These are phyloP conservation scores for Setipinna tenuifilis DNA, from an alignment of 2,797 vertebrate genomes.

Conservation along the genomic window DNA sequence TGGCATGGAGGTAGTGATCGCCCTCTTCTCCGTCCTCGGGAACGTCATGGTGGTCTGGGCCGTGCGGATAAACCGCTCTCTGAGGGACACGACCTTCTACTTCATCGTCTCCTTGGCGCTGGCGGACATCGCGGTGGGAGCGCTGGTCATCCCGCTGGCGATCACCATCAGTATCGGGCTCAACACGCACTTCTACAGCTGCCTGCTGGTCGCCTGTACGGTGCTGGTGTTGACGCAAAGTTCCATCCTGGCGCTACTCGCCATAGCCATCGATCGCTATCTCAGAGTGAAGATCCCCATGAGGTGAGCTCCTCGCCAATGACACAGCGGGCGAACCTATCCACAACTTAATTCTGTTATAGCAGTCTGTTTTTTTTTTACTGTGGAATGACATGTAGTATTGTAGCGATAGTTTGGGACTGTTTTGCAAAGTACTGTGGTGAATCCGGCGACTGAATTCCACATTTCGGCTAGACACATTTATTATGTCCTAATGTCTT, in stretches of 20 bases:
- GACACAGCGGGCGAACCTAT: not conserved
- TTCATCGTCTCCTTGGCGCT: slow-evolving; percentile 95
- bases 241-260: slow-evolving; percentile 95
- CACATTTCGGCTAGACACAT: no score
- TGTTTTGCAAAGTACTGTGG: not conserved
- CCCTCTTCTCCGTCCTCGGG: slow-evolving; percentile 89
- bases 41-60: slow-evolving; percentile 99
- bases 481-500: no score
- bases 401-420: not conserved
- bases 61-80: slow-evolving; percentile 90
- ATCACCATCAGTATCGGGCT: slow-evolving; percentile 94
- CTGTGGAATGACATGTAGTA: not conserved
- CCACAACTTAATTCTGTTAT: not conserved
- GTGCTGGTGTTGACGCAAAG: slow-evolving; percentile 97
- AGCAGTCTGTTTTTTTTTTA: not conserved
- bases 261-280: slow-evolving; percentile 95
- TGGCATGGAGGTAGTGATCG: slow-evolving; percentile 91
- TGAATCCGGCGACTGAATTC: not conserved
- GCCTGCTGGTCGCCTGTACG: slow-evolving; percentile 92
- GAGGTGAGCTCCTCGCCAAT: slow-evolving; percentile 77
- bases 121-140: slow-evolving; percentile 94
- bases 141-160: slow-evolving; percentile 92
- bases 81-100: slow-evolving; percentile 94
- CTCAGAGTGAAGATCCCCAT: slow-evolving; percentile 95
- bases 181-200: slow-evolving; percentile 92